A percentile compares a stretch with the other conserved stretches of the same genome.
Evolutionary conservation across 2,797 vertebrate genomes (phyloP).

Genomic region (Saxicola maurus): DNA sequence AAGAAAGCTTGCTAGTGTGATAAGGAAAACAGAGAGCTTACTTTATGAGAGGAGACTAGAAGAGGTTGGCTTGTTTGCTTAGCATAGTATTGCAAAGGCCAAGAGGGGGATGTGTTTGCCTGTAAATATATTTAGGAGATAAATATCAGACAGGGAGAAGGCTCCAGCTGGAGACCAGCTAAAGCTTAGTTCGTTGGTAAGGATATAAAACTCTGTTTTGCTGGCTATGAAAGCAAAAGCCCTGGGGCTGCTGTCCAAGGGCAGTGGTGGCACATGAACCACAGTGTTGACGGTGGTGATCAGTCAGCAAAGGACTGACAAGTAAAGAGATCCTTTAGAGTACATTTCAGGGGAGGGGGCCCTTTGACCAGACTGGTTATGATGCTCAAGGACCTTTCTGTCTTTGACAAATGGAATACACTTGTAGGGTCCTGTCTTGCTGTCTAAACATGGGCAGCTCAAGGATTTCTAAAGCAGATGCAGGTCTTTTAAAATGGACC

Average conservation of each 20-base stretch:
- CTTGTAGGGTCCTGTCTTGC: background rate
- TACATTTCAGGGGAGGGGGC: background rate
- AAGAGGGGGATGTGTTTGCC: background rate
- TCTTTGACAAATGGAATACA: background rate
- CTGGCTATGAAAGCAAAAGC: background rate
- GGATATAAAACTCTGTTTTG: background rate
- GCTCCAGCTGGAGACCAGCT: background rate
- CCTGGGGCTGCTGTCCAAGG: background rate
- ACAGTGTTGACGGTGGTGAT: background rate
- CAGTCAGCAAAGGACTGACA: background rate
- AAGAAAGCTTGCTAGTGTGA: background rate
- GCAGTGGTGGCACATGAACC: background rate
- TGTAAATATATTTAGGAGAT: background rate
- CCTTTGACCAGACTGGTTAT: background rate
- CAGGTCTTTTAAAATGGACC: background rate
- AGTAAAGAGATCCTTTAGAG: background rate
- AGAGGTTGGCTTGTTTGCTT: background rate
- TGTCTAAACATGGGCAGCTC: background rate
- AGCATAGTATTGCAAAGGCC: background rate
- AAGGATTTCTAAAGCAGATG: background rate
- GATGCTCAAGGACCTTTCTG: background rate
- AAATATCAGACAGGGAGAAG: background rate
- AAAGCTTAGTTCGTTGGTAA: background rate
- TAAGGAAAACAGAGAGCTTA: background rate
- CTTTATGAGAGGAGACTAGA: background rate